Conservation (phyloP, 2,888 invertebrate genomes). For the Himalopsyche japonica region DNA sequence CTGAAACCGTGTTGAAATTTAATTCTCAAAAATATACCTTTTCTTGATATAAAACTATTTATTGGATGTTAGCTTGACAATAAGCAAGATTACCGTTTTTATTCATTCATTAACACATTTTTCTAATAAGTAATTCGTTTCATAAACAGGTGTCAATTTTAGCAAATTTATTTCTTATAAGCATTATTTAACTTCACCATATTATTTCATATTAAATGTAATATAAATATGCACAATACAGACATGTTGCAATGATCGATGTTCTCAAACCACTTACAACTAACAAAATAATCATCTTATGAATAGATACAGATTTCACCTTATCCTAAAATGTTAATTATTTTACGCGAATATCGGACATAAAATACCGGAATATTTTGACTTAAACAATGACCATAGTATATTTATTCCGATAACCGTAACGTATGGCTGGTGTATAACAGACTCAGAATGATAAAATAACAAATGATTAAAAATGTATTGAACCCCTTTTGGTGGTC, state of each 20-base stretch:
- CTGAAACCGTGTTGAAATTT: too few relatives aligned
- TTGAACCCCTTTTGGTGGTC: constrained; percentile 1
- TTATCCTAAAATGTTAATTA: constrained; percentile 12
- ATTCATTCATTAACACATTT: constrained; percentile 1
- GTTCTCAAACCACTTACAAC: constrained; percentile 33
- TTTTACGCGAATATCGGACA: not conserved
- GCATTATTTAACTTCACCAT: constrained; percentile 38
- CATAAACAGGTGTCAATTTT: constrained; percentile 21
- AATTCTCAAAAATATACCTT: too few relatives aligned
- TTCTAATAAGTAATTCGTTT: not conserved
- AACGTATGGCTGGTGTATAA: not conserved
- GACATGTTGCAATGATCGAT: constrained; percentile 39
- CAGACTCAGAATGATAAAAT: not conserved
- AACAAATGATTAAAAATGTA: not conserved
- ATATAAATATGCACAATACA: constrained; percentile 36
- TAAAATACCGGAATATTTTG: not conserved
- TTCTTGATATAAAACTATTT: too few relatives aligned
- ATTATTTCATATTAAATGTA: constrained; percentile 27
- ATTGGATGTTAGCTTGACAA: too few relatives aligned
- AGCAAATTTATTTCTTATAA: constrained; percentile 35
- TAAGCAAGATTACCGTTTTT: not conserved
- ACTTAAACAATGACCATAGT: not conserved
- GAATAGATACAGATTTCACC: constrained; percentile 16
- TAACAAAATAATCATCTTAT: constrained; percentile 33
- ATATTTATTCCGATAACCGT: constrained; percentile 4